These are phyloP conservation scores for Halichondria panicea DNA, from an alignment of 37 sponge, comb jelly and placozoan genomes.

Conservation along the genomic window DNA sequence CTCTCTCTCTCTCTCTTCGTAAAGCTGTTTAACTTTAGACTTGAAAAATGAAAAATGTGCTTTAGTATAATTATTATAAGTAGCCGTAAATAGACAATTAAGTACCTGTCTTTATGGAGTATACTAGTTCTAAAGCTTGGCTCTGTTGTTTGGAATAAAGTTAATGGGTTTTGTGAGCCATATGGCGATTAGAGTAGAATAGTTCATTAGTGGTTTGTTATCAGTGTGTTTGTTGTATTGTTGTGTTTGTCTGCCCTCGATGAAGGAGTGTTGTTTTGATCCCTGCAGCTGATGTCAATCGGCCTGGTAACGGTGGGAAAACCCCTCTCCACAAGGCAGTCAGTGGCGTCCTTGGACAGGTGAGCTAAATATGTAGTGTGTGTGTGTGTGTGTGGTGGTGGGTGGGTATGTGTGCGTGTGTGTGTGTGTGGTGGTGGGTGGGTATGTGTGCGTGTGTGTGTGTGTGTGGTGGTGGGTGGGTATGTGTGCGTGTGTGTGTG, in stretches of 20 bases:
- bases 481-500: too few relatives aligned
- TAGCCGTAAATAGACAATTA: too few relatives aligned
- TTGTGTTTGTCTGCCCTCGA: background rate
- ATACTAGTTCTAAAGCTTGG: too few relatives aligned
- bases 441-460: too few relatives aligned
- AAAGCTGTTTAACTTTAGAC: background rate
- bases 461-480: too few relatives aligned
- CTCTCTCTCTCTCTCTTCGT: conserved; percentile 2
- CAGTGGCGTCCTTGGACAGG: conserved; percentile 8
- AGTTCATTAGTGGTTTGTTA: too few relatives aligned
- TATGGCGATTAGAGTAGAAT: too few relatives aligned
- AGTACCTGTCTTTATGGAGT: too few relatives aligned
- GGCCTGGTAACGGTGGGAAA: conserved; percentile 3
- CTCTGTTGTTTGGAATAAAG: too few relatives aligned
- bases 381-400: conserved; percentile 31
- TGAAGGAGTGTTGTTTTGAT: background rate
- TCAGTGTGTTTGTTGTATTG: background rate
- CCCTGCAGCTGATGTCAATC: conserved; percentile 15
- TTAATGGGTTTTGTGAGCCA: too few relatives aligned
- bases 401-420: conserved; percentile 21
- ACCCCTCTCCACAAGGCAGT: conserved; percentile 44
- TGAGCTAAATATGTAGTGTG: background rate
- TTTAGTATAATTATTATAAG: background rate
- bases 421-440: conserved; percentile 24
- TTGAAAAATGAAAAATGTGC: background rate